A percentile compares a stretch with the other conserved stretches of the same genome.
Evolutionary conservation across 2,797 vertebrate species (phyloP).

Genomic region (Crocidura indochinensis): DNA sequence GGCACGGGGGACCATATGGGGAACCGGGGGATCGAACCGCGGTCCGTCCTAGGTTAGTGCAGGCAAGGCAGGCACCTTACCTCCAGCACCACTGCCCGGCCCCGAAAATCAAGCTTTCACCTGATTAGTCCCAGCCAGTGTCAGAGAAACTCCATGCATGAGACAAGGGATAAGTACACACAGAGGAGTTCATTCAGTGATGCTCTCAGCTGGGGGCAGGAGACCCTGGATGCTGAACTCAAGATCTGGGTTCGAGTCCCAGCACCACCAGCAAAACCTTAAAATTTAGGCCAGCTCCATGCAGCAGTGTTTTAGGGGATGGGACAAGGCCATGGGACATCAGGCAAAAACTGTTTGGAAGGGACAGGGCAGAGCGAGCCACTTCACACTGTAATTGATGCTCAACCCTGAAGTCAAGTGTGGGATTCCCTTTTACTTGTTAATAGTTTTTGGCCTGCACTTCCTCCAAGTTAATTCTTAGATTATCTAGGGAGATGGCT

Average conservation of each 20-base stretch:
- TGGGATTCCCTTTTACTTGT: slow-evolving; percentile 58
- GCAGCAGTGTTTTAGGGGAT: background rate
- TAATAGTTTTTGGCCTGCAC: slow-evolving; percentile 57
- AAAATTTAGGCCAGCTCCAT: background rate
- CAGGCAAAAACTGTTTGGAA: background rate
- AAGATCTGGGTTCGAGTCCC: background rate
- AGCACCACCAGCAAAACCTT: background rate
- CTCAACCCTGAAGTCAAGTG: slow-evolving; percentile 31
- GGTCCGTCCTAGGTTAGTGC: too few species aligned
- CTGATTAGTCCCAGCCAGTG: background rate
- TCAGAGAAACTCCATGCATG: slow-evolving; percentile 30
- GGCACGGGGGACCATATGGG: too few species aligned
- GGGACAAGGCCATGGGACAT: background rate
- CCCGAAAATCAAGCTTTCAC: too few species aligned
- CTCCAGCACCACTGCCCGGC: too few species aligned
- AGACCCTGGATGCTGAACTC: background rate
- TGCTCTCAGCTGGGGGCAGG: background rate
- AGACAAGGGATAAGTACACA: background rate
- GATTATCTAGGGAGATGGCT: too few species aligned
- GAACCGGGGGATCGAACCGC: too few species aligned
- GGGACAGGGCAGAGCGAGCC: slow-evolving; percentile 39
- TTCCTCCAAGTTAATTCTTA: slow-evolving; percentile 73
- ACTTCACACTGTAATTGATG: slow-evolving; percentile 43
- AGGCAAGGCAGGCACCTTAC: too few species aligned
- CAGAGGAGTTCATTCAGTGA: background rate